Percentiles rank a stretch among this genome's conserved stretches.
Evolutionary conservation across 2,113 vertebrate species (phyloP).

Genomic region (Erinaceus europaeus): DNA sequence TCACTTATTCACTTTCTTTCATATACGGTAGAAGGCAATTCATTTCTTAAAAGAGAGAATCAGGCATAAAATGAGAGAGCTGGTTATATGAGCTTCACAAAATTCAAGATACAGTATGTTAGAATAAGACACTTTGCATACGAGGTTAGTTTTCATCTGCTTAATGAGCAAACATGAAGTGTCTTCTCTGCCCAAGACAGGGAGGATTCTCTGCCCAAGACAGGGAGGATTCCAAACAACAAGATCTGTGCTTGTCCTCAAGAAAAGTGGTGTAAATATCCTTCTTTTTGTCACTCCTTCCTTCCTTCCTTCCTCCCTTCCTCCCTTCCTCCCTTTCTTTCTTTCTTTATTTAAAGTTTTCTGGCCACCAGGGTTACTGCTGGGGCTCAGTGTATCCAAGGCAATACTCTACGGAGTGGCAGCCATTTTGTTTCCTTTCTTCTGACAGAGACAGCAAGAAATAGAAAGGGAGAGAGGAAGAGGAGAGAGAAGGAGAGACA

Average conservation of each 20-base stretch:
- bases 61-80: not conserved
- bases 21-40: not conserved
- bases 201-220: not conserved
- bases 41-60: constrained; percentile 30
- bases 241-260: not conserved
- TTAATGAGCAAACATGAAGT: not conserved
- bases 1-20: not conserved
- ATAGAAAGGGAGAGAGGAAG: no score
- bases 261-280: no score
- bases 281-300: no score
- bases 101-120: not conserved
- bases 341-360: no score
- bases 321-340: no score
- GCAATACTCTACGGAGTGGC: no score
- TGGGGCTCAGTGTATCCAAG: no score
- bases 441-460: no score
- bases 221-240: not conserved
- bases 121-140: not conserved
- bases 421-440: no score
- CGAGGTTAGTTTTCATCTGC: not conserved
- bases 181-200: not conserved
- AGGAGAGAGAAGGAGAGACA: no score
- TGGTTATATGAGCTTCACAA: constrained; percentile 4
- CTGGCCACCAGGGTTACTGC: no score
- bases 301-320: no score